These are phyloP conservation scores for Myiagra hebetior DNA, from an alignment of 2,113 vertebrate genomes.

Conservation along the genomic window DNA sequence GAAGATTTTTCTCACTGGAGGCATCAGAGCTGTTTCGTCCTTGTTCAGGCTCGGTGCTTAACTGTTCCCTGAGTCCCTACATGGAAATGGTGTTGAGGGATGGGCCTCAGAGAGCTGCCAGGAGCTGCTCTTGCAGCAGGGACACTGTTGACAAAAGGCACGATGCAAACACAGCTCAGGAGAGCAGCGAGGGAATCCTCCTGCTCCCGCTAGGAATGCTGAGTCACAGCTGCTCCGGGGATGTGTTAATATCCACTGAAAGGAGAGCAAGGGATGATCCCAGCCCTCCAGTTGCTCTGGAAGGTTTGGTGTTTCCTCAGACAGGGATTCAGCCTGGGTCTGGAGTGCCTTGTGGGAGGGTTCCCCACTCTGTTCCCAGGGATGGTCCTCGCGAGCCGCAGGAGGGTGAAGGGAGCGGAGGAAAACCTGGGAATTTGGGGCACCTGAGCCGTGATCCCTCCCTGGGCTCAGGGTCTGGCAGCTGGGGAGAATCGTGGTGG, in stretches of 20 bases:
- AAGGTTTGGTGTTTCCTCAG: background rate
- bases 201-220: background rate
- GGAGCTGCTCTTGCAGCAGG: background rate
- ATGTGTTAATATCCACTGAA: background rate
- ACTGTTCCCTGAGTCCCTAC: too few relatives aligned
- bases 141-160: accelerated
- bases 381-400: background rate
- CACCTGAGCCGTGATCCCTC: accelerated
- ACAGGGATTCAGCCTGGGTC: background rate
- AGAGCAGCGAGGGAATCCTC: background rate
- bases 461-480: background rate
- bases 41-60: background rate
- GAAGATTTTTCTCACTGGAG: background rate
- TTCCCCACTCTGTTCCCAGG: accelerated
- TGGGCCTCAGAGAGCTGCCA: background rate
- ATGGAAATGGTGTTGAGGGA: background rate
- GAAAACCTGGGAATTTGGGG: background rate
- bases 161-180: background rate
- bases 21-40: background rate
- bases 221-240: background rate
- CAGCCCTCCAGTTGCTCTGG: background rate
- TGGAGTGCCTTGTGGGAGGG: background rate
- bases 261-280: background rate
- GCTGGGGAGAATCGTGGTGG: background rate
- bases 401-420: background rate